phyloP scores from a whole-genome alignment of 2,113 vertebrate species.

The Arizona elegans region DNA sequence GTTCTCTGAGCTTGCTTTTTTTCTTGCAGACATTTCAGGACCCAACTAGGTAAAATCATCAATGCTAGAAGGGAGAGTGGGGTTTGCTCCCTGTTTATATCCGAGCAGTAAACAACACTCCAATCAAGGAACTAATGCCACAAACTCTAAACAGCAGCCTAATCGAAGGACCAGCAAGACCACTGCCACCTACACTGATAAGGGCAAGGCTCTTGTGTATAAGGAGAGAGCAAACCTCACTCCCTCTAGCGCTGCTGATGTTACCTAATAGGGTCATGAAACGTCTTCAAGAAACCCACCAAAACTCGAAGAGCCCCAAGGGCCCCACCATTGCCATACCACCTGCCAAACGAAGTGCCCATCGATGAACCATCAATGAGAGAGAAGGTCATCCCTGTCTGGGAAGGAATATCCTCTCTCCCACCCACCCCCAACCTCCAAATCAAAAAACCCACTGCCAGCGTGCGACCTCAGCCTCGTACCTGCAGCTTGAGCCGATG shows the following conservation, averaged over 20 bases:
- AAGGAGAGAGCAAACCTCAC: not conserved
- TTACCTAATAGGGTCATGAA: not conserved
- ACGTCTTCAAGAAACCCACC: not conserved
- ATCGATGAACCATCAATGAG: no score
- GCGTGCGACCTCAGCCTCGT: not conserved
- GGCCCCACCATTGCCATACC: not conserved
- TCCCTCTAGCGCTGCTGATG: not conserved
- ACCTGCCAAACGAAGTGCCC: not conserved
- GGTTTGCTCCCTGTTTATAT: not conserved
- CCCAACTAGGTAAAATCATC: no score
- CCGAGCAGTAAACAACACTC: not conserved
- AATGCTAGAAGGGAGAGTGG: no score
- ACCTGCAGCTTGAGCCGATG: constrained; percentile 85
- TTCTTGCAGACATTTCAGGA: no score
- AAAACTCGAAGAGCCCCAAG: not conserved
- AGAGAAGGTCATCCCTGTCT: no score
- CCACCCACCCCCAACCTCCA: not conserved
- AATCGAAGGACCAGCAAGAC: not conserved
- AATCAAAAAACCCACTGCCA: not conserved
- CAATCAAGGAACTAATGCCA: not conserved
- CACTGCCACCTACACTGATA: not conserved
- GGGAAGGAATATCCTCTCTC: not conserved
- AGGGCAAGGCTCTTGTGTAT: not conserved
- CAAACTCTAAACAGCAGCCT: not conserved
- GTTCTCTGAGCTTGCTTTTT: no score